Conservation (phyloP, 2,888 invertebrate species). For the Phengaris alcon region DNA sequence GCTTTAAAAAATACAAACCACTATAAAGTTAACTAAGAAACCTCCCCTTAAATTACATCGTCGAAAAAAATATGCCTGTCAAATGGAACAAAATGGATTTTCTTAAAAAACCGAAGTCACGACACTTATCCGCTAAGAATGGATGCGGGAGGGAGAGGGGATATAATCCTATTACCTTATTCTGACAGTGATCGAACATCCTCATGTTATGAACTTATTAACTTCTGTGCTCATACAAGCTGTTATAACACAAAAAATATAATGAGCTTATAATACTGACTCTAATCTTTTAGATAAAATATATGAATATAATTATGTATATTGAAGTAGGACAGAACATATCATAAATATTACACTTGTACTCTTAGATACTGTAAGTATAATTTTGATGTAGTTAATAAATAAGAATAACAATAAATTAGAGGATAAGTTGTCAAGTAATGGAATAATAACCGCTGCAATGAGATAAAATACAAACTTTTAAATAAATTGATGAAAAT, state of each 20-base stretch:
- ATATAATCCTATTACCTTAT: conserved; percentile 54
- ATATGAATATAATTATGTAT: neutral
- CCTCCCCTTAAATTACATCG: neutral
- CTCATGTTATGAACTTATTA: conserved; percentile 27
- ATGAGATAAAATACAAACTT: neutral
- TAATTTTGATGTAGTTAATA: neutral
- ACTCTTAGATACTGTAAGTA: neutral
- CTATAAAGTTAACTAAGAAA: neutral
- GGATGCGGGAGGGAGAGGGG: conserved; percentile 40
- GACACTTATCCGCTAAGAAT: conserved; percentile 38
- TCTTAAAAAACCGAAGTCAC: conserved; percentile 46
- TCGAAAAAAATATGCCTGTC: conserved; percentile 20
- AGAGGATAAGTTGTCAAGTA: neutral
- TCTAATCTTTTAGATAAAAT: neutral
- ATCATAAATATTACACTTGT: neutral
- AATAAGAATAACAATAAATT: neutral
- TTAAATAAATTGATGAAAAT: neutral
- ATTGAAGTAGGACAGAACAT: neutral
- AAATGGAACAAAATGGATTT: conserved; percentile 33
- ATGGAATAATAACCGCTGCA: neutral
- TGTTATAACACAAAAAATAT: conserved; percentile 7
- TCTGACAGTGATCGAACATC: conserved; percentile 57
- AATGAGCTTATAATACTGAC: conserved; percentile 11
- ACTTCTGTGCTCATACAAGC: conserved; percentile 19
- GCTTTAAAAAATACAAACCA: neutral